Conservation (phyloP, 2,113 vertebrate species). For the mouse (Mus musculus) region DNA sequence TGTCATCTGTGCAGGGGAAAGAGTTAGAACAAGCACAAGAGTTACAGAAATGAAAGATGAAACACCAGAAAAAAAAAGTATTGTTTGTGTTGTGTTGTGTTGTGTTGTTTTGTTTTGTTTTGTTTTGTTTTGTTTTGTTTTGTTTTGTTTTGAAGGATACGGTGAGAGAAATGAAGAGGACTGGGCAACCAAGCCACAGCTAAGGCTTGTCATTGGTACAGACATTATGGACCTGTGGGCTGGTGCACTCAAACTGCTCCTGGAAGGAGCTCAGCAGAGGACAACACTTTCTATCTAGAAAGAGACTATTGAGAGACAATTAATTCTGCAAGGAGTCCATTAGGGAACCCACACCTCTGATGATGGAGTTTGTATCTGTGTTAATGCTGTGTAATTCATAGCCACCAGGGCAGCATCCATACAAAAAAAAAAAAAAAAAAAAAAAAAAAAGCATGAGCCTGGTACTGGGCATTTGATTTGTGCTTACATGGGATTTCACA, state of each 20-base stretch:
- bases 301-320: not conserved
- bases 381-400: not conserved
- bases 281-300: not conserved
- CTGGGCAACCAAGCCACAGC: not conserved
- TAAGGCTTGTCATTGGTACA: not conserved
- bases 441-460: not conserved
- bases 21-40: not conserved
- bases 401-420: not conserved
- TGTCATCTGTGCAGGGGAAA: not conserved
- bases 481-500: too few species aligned
- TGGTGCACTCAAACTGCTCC: not conserved
- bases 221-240: not conserved
- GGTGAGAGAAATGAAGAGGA: not conserved
- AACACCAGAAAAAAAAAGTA: not conserved
- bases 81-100: not conserved
- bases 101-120: too few species aligned
- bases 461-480: too few species aligned
- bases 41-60: slow-evolving; percentile 6
- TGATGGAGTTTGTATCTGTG: not conserved
- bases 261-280: not conserved
- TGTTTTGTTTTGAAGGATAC: not conserved
- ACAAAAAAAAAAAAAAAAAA: not conserved
- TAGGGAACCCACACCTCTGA: not conserved
- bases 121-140: too few species aligned
- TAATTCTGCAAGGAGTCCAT: not conserved